These are phyloP conservation scores for Sternarchorhynchus goeldii DNA, from an alignment of 2,797 vertebrate genomes.

Conservation along the genomic window DNA sequence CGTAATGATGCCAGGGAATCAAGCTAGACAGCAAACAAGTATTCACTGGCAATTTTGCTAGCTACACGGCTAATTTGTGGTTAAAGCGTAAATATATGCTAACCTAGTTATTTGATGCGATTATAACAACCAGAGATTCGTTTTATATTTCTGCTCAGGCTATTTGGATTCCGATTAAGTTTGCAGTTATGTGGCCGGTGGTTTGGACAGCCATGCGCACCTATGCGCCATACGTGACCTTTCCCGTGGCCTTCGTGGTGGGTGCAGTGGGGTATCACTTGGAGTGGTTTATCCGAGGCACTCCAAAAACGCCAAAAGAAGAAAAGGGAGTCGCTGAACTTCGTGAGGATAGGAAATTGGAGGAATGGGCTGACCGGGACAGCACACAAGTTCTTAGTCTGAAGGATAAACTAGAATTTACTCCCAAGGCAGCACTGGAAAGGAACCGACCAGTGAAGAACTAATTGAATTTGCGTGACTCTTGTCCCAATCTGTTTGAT, in stretches of 20 bases:
- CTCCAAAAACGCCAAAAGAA: constrained; percentile 74
- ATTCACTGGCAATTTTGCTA: no score
- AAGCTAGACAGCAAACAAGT: no score
- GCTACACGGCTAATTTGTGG: no score
- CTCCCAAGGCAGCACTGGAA: constrained; percentile 91
- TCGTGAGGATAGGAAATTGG: constrained; percentile 90
- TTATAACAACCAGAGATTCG: neutral
- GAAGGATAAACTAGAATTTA: constrained; percentile 93
- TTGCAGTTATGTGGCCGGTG: constrained; percentile 87
- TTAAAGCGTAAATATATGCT: no score
- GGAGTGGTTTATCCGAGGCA: constrained; percentile 91
- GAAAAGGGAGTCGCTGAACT: constrained; percentile 87
- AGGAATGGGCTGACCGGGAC: constrained; percentile 85
- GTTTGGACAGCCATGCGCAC: constrained; percentile 84
- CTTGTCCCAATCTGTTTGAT: neutral
- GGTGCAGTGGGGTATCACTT: constrained; percentile 94
- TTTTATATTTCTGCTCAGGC: neutral
- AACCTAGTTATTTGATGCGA: no score
- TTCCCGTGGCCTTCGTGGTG: constrained; percentile 94
- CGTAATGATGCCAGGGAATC: no score
- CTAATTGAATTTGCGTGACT: constrained; percentile 57
- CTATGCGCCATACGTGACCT: constrained; percentile 95
- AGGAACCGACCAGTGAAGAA: constrained; percentile 91
- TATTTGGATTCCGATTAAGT: neutral
- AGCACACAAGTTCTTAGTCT: constrained; percentile 92